Base-by-base conservation (phyloP, 2,888 invertebrate species). In the Hoplodrina blanda region DNA sequence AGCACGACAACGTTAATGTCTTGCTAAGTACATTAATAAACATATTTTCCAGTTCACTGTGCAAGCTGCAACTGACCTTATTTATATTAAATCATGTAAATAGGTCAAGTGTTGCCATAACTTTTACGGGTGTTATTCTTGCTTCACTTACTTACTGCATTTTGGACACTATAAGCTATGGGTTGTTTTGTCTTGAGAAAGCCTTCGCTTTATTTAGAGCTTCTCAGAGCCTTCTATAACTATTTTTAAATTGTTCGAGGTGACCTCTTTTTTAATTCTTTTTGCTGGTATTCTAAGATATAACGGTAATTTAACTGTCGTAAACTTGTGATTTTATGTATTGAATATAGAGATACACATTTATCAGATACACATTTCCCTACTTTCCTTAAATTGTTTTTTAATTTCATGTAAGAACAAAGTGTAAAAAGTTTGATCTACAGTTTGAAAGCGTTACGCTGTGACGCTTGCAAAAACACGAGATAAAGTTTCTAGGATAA, bases 101-200 rank as follows among this genome's bases (percentile, higher is more conserved):
- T n/a, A 50, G n/a, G 25, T 46, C 25, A 25, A 30, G 56, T 33
- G 46, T 37, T 65, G 37, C 56, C 66, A 65, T 65, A 0, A 20
- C 33, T 44, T 63, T 37, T 25, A 50, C 17, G 25, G 56, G 4
- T 25, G n/a, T 46, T 74, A 57, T 74, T 37, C 46, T 57, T 25
- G 37, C 6, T 57, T 66, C 11, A 20, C 37, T 17, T 13, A 50
- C 30, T 44, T 11, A 46, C 7, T 44, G 54, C 5, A 20, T 25
- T 57, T 33, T 41, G 11, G 20, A 19, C 13, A 20, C 4, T 25
- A 25, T 19, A 0, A 30, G 17, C 20, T 25, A 11, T 13, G 25
- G 1, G 11, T 20, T 17, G 5, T 8, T 25, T 20, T 30, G 10
- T 13, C 13, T 41, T 41, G 13, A 41, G 41, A 8, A 11, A 37